Base-by-base conservation (phyloP, 2,797 vertebrate genomes). In the Hephaestus fuliginosus region DNA sequence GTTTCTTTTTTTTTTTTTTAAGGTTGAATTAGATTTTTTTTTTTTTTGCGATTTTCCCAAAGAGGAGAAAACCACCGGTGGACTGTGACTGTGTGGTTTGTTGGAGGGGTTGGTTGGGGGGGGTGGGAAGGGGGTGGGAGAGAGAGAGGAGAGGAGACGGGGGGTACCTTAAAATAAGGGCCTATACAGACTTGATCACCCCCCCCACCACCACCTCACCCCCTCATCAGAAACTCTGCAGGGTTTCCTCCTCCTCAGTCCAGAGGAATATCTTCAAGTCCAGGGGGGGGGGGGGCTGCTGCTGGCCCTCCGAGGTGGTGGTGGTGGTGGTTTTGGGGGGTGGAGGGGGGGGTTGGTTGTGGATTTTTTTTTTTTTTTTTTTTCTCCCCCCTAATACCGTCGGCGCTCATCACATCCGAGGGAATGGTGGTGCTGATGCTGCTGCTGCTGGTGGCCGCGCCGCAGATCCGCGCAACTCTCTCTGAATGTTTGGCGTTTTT, bases 191-290 rank as follows among this genome's bases (percentile, higher is more conserved):
- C 91, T 93, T 87, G 81, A 89, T 78, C 70, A 33, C 30, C 1
- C 30, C 30, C 30, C 30, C 30, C 30, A 33, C 3, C 30, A 33
- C 30, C 30, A 33, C 30, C 30, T 33, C 30, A 33, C 30, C 30
- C 25, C 28, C 70, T 81, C 58, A 67, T 80, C 81, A 82, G 61
- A 92, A 94, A 94, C 87, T 92, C 93, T 88, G 89, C 93, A 92
- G 92, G 91, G 92, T 91, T 86, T 84, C 64, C 74, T 85, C 85
- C 74, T 82, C 82, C 78, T 82, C 84, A 64, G 86, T 90, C 86
- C 91, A 85, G 86, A 90, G 92, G 91, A 92, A 91, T 92, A 91
- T 84, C 80, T 85, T 69, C 81, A 78, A 56, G 88, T 92, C 83
- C 81, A 36, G 79, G 70, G 76, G 86, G 2, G 30, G 30, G 30